Conservation (phyloP, 2,113 vertebrate species). For the Lamprotornis superbus region DNA sequence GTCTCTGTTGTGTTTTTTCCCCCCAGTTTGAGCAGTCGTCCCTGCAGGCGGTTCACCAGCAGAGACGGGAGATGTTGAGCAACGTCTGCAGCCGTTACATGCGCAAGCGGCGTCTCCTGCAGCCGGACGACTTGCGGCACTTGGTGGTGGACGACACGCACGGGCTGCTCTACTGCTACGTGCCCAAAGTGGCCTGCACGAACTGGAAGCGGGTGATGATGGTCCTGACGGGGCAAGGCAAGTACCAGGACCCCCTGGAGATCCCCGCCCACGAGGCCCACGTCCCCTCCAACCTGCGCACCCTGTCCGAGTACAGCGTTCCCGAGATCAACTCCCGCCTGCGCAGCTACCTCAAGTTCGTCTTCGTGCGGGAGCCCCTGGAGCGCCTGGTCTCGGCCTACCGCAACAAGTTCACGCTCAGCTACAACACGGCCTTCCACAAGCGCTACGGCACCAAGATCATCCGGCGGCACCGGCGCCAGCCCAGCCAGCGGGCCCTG, state of each 20-base stretch:
- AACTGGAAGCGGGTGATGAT: constrained; percentile 96
- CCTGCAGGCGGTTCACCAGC: constrained; percentile 79
- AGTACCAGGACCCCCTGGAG: constrained; percentile 75
- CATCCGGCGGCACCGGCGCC: constrained; percentile 80
- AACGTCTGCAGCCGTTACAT: constrained; percentile 82
- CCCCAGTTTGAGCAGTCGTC: constrained; percentile 68
- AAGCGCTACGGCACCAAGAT: constrained; percentile 91
- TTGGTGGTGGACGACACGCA: constrained; percentile 88
- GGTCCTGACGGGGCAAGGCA: constrained; percentile 83
- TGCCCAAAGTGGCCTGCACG: constrained; percentile 94
- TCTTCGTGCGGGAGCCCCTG: constrained; percentile 93
- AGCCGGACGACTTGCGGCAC: constrained; percentile 85
- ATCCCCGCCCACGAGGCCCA: constrained; percentile 90
- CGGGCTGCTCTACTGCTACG: constrained; percentile 90
- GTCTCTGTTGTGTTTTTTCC: not conserved
- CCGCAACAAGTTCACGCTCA: constrained; percentile 90
- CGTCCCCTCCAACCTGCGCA: constrained; percentile 80
- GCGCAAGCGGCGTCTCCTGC: constrained; percentile 82
- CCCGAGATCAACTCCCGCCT: constrained; percentile 88
- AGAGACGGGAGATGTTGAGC: constrained; percentile 81
- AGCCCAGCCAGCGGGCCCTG: constrained; percentile 78
- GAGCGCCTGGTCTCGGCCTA: constrained; percentile 93
- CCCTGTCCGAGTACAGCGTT: constrained; percentile 84
- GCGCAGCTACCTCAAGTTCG: constrained; percentile 90
- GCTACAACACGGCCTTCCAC: constrained; percentile 91